These are phyloP conservation scores for Anisognathus igniventris DNA, from an alignment of 2,797 vertebrate species.

Conservation along the genomic window DNA sequence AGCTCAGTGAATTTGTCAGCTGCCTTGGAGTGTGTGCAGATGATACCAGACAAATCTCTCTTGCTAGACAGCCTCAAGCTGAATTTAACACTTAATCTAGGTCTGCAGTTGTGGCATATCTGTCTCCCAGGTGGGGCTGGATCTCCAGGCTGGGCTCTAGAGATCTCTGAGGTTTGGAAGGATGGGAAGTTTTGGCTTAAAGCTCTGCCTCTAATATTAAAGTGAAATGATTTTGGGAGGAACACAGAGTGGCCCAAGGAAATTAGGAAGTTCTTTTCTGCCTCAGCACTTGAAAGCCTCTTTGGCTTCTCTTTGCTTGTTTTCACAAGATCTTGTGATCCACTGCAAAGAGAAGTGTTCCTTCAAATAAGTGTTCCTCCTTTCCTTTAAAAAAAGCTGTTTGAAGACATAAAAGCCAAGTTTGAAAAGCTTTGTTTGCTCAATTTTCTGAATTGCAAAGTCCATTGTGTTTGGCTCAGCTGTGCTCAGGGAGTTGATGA, in stretches of 20 bases:
- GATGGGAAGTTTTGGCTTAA: neutral
- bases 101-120: neutral
- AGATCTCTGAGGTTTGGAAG: neutral
- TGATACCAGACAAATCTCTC: neutral
- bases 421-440: neutral
- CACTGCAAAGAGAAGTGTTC: neutral
- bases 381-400: neutral
- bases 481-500: neutral
- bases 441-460: neutral
- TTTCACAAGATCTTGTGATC: neutral
- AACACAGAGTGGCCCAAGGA: neutral
- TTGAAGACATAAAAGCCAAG: neutral
- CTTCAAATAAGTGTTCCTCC: neutral
- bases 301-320: neutral
- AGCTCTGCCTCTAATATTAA: neutral
- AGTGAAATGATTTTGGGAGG: neutral
- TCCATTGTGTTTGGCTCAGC: neutral
- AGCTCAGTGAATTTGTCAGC: neutral
- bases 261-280: constrained; percentile 7
- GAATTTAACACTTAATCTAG: neutral
- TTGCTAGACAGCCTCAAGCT: neutral
- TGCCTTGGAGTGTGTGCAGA: neutral
- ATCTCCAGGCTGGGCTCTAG: neutral
- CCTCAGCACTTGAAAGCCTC: constrained; percentile 1
- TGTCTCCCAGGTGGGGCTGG: neutral